Evolutionary conservation across 2,797 vertebrate species (phyloP).

Genomic region (Vespertilio murinus): DNA sequence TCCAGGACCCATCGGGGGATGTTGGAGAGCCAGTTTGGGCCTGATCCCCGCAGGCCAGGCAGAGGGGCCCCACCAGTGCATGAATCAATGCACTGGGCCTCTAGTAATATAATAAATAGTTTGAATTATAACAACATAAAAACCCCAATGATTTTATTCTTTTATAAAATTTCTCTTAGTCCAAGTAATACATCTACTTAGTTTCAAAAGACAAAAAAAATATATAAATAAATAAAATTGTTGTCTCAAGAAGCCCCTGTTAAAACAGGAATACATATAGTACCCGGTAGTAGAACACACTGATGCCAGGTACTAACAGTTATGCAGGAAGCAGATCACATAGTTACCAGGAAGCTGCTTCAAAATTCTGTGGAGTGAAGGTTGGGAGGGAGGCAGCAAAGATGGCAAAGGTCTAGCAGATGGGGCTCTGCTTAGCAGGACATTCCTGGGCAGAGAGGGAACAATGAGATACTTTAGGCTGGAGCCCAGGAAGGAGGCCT

Average conservation of each 20-base stretch:
- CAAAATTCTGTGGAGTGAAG: neutral
- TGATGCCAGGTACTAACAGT: neutral
- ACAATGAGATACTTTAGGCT: neutral
- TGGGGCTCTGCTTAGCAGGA: neutral
- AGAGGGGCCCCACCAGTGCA: no score
- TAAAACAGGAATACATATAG: neutral
- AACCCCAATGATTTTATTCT: slow-evolving; percentile 5
- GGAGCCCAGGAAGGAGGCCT: neutral
- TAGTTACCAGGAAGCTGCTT: neutral
- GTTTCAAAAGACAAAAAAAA: neutral
- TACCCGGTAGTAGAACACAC: no score
- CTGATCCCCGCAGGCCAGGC: no score
- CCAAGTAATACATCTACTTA: neutral
- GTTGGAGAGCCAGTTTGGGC: no score
- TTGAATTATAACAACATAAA: neutral
- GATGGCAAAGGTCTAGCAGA: neutral
- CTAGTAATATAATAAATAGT: neutral
- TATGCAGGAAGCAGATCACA: neutral
- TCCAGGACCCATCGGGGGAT: no score
- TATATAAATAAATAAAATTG: neutral
- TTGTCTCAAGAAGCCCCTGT: neutral
- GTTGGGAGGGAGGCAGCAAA: neutral
- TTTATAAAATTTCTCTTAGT: slow-evolving; percentile 11
- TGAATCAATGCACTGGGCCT: no score
- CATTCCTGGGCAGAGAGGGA: neutral